Evolutionary conservation across 2,797 vertebrate genomes (phyloP).

Genomic region (Pantherophis vulpinus): DNA sequence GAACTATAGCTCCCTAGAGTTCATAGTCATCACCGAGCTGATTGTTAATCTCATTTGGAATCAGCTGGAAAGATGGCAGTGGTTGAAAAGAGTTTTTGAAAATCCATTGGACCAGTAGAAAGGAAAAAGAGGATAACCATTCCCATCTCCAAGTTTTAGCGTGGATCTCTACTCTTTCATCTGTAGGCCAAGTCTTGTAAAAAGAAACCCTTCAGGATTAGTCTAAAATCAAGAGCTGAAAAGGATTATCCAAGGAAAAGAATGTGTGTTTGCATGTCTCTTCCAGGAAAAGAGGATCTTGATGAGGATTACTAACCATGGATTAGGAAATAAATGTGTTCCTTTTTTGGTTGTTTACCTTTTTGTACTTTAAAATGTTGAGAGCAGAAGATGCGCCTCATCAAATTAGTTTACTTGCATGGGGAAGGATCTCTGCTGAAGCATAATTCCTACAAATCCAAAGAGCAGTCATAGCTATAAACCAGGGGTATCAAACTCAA

Average conservation of each 20-base stretch:
- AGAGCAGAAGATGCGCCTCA: neutral
- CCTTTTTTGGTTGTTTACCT: constrained; percentile 12
- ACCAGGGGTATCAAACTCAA: too few relatives aligned
- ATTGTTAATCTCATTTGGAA: neutral
- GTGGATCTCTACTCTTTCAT: constrained; percentile 45
- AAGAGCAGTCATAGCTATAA: neutral
- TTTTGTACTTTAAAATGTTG: neutral
- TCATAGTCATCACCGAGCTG: neutral
- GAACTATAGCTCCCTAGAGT: neutral
- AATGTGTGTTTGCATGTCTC: neutral
- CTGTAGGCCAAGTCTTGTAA: constrained; percentile 33
- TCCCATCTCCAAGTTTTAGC: constrained; percentile 47
- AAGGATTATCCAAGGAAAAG: constrained; percentile 40
- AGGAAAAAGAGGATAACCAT: constrained; percentile 31
- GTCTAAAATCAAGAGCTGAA: constrained; percentile 36
- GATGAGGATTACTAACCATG: constrained; percentile 16
- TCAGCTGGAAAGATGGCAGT: constrained; percentile 48
- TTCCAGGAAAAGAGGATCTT: constrained; percentile 46
- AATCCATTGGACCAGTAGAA: neutral
- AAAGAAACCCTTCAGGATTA: constrained; percentile 56
- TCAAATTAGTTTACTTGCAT: constrained; percentile 12
- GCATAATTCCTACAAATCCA: constrained; percentile 32
- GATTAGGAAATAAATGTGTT: constrained; percentile 27
- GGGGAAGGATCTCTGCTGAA: constrained; percentile 33
- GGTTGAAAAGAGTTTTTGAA: neutral